phyloP scores from a whole-genome alignment of 2,888 invertebrate genomes.

The Cheilosia grossa region DNA sequence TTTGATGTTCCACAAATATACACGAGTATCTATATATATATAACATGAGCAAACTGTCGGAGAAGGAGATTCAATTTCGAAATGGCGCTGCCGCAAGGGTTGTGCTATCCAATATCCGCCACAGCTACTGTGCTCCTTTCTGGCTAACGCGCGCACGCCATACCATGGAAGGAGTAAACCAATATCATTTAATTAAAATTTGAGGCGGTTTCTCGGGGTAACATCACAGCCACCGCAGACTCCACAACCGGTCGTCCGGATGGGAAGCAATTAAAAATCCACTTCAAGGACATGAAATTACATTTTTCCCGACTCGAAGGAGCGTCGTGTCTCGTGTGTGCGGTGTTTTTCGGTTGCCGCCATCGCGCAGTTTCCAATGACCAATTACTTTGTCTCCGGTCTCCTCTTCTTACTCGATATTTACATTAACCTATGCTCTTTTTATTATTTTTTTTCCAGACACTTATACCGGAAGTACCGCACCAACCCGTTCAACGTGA shows the following conservation, averaged over 20 bases:
- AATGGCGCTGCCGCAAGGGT: constrained; percentile 64
- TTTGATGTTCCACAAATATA: constrained; percentile 30
- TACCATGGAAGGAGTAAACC: constrained; percentile 47
- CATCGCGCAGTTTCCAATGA: constrained; percentile 38
- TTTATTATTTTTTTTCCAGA: constrained; percentile 37
- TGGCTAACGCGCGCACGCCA: not conserved
- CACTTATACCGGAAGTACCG: constrained; percentile 77
- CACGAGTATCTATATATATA: not conserved
- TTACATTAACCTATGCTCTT: constrained; percentile 64
- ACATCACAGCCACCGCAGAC: constrained; percentile 66
- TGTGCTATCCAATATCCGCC: constrained; percentile 70
- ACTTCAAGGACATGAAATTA: constrained; percentile 73
- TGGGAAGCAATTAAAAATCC: constrained; percentile 73
- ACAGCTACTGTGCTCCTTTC: not conserved
- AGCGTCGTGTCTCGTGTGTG: constrained; percentile 21
- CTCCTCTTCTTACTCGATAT: constrained; percentile 23
- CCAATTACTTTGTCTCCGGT: constrained; percentile 63
- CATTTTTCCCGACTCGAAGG: constrained; percentile 46
- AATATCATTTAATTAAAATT: constrained; percentile 74
- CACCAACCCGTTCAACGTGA: constrained; percentile 69
- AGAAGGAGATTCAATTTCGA: constrained; percentile 68
- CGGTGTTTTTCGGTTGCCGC: constrained; percentile 41
- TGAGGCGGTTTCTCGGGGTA: constrained; percentile 66
- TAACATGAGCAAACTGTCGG: constrained; percentile 10
- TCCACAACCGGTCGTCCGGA: constrained; percentile 44